phyloP scores from a whole-genome alignment of 2,797 vertebrate species.

The Oreochromis mossambicus region DNA sequence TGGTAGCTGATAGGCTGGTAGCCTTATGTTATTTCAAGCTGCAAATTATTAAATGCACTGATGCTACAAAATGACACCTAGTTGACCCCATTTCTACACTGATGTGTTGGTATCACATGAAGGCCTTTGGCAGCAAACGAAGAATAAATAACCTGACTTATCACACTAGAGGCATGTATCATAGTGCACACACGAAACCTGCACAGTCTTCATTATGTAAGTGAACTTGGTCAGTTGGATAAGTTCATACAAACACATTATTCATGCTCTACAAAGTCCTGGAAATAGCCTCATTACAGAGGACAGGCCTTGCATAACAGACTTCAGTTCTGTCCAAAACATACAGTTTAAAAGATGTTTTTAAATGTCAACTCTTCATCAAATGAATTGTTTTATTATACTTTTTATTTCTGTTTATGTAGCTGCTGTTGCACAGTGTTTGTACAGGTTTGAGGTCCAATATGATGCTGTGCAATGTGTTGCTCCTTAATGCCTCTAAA shows the following conservation, averaged over 20 bases:
- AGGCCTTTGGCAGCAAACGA: background rate
- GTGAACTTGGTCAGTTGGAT: slow-evolving; percentile 41
- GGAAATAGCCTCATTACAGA: slow-evolving; percentile 19
- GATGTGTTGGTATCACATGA: background rate
- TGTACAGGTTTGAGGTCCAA: background rate
- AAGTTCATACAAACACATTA: slow-evolving; percentile 52
- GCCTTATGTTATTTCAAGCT: background rate
- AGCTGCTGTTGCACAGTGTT: background rate
- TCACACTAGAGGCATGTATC: background rate
- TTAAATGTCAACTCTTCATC: background rate
- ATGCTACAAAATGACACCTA: background rate
- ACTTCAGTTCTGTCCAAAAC: background rate
- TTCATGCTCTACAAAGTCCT: slow-evolving; percentile 48
- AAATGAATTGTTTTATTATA: background rate
- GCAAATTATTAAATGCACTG: background rate
- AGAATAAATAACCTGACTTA: slow-evolving; percentile 7
- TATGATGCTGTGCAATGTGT: background rate
- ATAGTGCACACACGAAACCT: background rate
- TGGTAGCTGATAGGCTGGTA: background rate
- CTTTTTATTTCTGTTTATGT: background rate
- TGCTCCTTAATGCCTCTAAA: background rate
- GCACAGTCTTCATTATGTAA: slow-evolving; percentile 39
- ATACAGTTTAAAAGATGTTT: background rate
- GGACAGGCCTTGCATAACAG: slow-evolving; percentile 23
- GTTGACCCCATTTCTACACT: background rate